Base-by-base conservation (phyloP, 2,888 invertebrate genomes). In the Ornithoptera alexandrae region DNA sequence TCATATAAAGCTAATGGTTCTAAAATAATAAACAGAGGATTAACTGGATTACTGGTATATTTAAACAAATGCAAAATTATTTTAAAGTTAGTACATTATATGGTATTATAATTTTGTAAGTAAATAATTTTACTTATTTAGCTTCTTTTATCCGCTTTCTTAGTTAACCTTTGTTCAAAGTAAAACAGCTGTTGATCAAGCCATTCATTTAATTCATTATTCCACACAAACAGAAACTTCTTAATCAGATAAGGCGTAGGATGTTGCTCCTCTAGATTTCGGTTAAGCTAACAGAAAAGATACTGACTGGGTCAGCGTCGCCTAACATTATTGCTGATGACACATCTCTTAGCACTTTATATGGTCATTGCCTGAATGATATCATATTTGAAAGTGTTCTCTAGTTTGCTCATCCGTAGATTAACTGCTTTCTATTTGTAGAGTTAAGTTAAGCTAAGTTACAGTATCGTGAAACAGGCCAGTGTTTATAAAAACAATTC, bases 211-310 rank as follows among this genome's bases (percentile, higher is more conserved):
- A 24, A 50, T 50, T 50, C 2, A 15, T 50, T 24, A 57, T 24
- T 46, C 10, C 71, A 73, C 58, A 64, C 63, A 72, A 72, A 73
- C 68, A 72, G 57, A 65, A 69, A 69, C 64, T 20, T 60, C 65
- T 57, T 70, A 75, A 75, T 58, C 62, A 66, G 66, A 70, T 66
- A 71, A 72, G 72, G 73, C 72, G 75, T 76, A 82, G 82, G 84
- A 83, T 87, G 77, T 84, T 87, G 86, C 81, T 84, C 86, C 81
- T 81, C 76, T 75, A 83, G 80, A 86, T 86, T 78, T 79, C 85
- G 89, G 89, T 86, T 81, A 89, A 75, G 79, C 84, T 81, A 88
- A 90, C 84, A 86, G 50, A 67, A 56, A 57, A 73, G 72, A 75
- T 74, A 78, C 66, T 70, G 67, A 65, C 67, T 62, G 59, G 66